A percentile compares a stretch with the other conserved stretches of the same genome.
phyloP scores from a whole-genome alignment of 2,888 invertebrate species.

The Acrocera orbiculus region DNA sequence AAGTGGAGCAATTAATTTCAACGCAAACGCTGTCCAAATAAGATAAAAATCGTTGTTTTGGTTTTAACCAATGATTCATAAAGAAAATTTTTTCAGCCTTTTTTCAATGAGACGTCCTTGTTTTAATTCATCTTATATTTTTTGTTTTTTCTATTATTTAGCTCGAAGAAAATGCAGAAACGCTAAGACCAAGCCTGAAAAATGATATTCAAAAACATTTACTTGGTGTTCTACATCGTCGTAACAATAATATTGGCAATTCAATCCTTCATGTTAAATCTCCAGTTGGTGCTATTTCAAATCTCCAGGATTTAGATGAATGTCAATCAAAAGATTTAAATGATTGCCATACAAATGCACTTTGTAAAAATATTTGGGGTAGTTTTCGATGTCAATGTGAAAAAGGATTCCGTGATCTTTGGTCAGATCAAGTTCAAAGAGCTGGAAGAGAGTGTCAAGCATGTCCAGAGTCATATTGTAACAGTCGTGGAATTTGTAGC shows the following conservation, averaged over 20 bases:
- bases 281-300: conserved; percentile 60
- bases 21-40: no score
- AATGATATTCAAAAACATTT: conserved; percentile 69
- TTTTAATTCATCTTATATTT: not conserved
- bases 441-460: conserved; percentile 61
- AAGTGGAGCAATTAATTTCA: no score
- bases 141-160: conserved; percentile 17
- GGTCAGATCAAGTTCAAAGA: conserved; percentile 43
- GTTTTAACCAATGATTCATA: no score
- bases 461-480: conserved; percentile 63
- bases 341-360: conserved; percentile 65
- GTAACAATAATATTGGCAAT: conserved; percentile 76
- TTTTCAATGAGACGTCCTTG: not conserved
- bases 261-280: conserved; percentile 72
- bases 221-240: conserved; percentile 60
- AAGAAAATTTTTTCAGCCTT: not conserved
- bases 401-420: conserved; percentile 57
- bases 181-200: conserved; percentile 46
- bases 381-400: conserved; percentile 51
- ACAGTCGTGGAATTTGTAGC: conserved; percentile 67
- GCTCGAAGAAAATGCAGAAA: conserved; percentile 59
- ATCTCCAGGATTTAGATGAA: conserved; percentile 67
- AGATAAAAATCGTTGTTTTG: no score
- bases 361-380: conserved; percentile 70
- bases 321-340: conserved; percentile 65